Conservation (phyloP, 2,888 invertebrate species). For the Incurvaria masculella region DNA sequence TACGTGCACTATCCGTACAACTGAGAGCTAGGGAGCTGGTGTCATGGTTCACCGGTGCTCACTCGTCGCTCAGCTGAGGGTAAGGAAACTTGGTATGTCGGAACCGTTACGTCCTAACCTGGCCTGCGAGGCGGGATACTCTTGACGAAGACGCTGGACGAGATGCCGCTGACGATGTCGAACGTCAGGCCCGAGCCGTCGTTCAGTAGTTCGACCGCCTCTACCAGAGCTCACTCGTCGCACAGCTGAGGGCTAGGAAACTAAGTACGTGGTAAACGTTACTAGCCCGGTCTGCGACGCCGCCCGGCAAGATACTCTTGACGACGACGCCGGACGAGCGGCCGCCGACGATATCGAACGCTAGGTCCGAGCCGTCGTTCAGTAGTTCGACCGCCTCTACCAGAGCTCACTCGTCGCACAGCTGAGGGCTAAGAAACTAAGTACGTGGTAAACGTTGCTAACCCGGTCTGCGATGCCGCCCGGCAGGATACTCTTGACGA, state of each 20-base stretch:
- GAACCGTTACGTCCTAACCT: too few relatives aligned
- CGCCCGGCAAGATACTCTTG: conserved; percentile 80
- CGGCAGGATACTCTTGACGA: conserved; percentile 80
- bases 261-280: too few relatives aligned
- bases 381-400: conserved; percentile 82
- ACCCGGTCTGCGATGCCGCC: conserved; percentile 82
- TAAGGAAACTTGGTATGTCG: too few relatives aligned
- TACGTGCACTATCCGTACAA: too few relatives aligned
- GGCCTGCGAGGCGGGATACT: conserved; percentile 82
- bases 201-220: conserved; percentile 78
- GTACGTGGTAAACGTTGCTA: too few relatives aligned
- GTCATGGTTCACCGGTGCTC: too few relatives aligned
- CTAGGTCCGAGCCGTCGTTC: conserved; percentile 78
- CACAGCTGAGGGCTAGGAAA: too few relatives aligned
- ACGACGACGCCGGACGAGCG: conserved; percentile 82
- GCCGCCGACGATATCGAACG: conserved; percentile 82
- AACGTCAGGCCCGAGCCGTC: conserved; percentile 81
- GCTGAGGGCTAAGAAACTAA: too few relatives aligned
- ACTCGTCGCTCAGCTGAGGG: too few relatives aligned
- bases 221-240: too few relatives aligned
- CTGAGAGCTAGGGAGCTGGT: too few relatives aligned
- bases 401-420: conserved; percentile 87
- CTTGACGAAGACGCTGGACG: conserved; percentile 83
- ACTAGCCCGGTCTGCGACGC: too few relatives aligned
- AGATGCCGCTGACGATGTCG: conserved; percentile 78